Evolutionary conservation across 2,888 invertebrate species (phyloP).

Genomic region (Drosophila villosipedis): DNA sequence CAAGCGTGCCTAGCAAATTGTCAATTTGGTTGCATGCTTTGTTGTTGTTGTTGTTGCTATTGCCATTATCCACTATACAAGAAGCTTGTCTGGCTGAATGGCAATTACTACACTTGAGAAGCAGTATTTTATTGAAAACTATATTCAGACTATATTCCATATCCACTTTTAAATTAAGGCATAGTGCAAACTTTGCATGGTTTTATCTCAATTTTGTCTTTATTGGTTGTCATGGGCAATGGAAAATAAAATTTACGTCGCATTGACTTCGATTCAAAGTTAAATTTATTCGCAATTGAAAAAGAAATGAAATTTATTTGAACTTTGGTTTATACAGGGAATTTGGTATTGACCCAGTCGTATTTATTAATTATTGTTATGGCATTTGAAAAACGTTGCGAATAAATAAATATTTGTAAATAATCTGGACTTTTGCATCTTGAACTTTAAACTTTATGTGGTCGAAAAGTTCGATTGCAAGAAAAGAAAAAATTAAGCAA

Average conservation of each 20-base stretch:
- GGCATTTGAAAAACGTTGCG: neutral
- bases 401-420: neutral
- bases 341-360: neutral
- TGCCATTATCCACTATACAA: conserved; percentile 15
- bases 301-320: neutral
- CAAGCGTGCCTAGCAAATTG: conserved; percentile 44
- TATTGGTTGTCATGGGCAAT: neutral
- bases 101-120: neutral
- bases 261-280: neutral
- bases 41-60: conserved; percentile 6
- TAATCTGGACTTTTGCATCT: neutral
- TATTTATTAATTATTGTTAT: neutral
- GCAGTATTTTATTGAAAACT: neutral
- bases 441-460: neutral
- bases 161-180: neutral
- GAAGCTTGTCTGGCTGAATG: neutral
- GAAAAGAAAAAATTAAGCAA: neutral
- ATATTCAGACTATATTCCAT: neutral
- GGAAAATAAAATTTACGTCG: neutral
- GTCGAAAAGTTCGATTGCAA: neutral
- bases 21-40: conserved; percentile 48
- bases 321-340: neutral
- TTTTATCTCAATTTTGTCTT: neutral
- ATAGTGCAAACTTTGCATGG: neutral
- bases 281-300: neutral